Base-by-base conservation (phyloP, 2,888 invertebrate species). In the Macrophya alboannulata region DNA sequence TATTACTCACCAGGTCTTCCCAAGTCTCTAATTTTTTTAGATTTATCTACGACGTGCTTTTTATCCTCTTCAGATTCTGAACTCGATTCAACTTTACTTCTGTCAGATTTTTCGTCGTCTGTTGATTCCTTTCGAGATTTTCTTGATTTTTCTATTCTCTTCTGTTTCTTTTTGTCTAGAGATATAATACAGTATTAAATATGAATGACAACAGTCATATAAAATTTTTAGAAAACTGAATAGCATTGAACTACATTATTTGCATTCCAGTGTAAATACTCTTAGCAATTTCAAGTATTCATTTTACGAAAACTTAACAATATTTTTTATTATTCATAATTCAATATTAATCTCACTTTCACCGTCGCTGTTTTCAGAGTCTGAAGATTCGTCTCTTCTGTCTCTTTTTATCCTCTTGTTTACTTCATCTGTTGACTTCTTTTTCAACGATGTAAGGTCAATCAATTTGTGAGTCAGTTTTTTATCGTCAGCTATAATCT, bases 61-160 rank as follows among this genome's bases (percentile, higher is more conserved):
- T 90, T 90, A 8, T 92, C 93, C n/a, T 95, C 95, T 89, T 96
- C 96, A 4, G 95, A 95, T 84, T 94, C 95, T 9, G 95, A 94
- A 89, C 95, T 95, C 10, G 94, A 93, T 40, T 93, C 93, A 87
- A 94, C 95, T 91, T 95, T 95, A 90, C 95, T 95, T 85, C 90
- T 91, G 62, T 92, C 94, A 1, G 94, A 93, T 89, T 95, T 95
- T 43, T 94, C 94, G 68, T 95, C 95, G 87, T 95, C 94, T n/a
- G 92, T 93, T 4, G 93, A 93, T 17, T 90, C 86, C 85, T 92
- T 93, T 65, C 92, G 91, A 2, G 92, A 90, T 85, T 92, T 93
- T 74, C 92, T 89, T 0, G 90, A 82, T 86, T 92, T 93, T 2
- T 93, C 93, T 37, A 88, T 81, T 85, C 91, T 93, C 81, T 88